These are phyloP conservation scores for Pheosia tremula DNA, from an alignment of 2,888 invertebrate genomes.

Conservation along the genomic window DNA sequence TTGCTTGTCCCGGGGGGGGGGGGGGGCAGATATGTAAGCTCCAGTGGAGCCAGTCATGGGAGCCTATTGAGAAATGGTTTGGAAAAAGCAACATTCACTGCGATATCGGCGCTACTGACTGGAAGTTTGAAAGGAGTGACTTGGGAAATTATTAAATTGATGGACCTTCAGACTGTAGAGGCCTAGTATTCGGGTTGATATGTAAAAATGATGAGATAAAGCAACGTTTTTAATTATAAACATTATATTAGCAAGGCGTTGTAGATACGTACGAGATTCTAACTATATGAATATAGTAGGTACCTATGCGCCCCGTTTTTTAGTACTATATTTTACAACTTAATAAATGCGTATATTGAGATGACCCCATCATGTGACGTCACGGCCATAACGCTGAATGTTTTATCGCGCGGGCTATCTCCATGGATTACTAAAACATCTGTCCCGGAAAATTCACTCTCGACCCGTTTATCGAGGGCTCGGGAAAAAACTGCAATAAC, in stretches of 20 bases:
- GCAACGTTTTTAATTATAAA: too few species aligned
- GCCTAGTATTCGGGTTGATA: too few species aligned
- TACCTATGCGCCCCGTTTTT: neutral
- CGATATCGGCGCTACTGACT: slow-evolving; percentile 17
- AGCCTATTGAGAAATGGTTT: slow-evolving; percentile 51
- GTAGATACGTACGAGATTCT: too few species aligned
- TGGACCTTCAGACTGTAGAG: neutral
- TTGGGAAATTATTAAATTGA: slow-evolving; percentile 3
- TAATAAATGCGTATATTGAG: slow-evolving; percentile 23
- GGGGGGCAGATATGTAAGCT: slow-evolving; percentile 56
- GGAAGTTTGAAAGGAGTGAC: slow-evolving; percentile 41
- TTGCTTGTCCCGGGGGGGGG: slow-evolving; percentile 36
- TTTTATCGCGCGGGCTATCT: slow-evolving; percentile 66
- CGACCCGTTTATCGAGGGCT: slow-evolving; percentile 75
- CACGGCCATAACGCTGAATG: slow-evolving; percentile 67
- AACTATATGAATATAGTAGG: too few species aligned
- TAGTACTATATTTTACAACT: slow-evolving; percentile 28
- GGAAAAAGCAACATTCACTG: slow-evolving; percentile 49
- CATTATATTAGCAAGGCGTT: too few species aligned
- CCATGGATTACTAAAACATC: slow-evolving; percentile 78
- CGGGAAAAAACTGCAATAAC: slow-evolving; percentile 83
- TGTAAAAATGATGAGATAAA: too few species aligned
- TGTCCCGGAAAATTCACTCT: slow-evolving; percentile 84
- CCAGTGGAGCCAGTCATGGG: slow-evolving; percentile 70
- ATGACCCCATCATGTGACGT: slow-evolving; percentile 41